These are phyloP conservation scores for Eupsittula cactorum DNA, from an alignment of 2,113 vertebrate species.

Conservation along the genomic window DNA sequence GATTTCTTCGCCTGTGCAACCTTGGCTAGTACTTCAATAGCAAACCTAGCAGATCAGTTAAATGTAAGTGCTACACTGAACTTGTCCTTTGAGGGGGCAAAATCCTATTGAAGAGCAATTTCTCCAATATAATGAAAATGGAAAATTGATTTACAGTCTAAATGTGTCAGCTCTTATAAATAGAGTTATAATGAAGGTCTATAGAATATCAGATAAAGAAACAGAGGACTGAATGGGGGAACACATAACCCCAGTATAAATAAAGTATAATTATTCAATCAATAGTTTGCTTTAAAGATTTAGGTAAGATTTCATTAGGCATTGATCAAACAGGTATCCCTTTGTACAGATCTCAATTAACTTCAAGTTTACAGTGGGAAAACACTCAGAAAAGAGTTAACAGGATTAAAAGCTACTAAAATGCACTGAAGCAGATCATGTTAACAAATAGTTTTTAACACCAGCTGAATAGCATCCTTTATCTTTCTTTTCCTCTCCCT, in stretches of 20 bases:
- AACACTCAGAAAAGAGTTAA: background rate
- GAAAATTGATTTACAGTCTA: slow-evolving; percentile 53
- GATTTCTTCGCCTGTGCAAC: background rate
- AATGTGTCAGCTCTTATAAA: slow-evolving; percentile 33
- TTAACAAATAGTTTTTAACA: slow-evolving; percentile 14
- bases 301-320: slow-evolving; percentile 41
- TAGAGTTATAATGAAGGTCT: background rate
- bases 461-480: background rate
- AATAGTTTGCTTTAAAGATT: slow-evolving; percentile 53
- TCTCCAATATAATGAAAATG: slow-evolving; percentile 46
- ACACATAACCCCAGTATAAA: slow-evolving; percentile 27
- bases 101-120: slow-evolving; percentile 25
- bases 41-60: background rate
- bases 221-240: background rate
- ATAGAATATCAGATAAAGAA: slow-evolving; percentile 34
- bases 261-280: slow-evolving; percentile 49
- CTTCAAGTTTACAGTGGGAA: background rate
- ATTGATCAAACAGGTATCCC: background rate
- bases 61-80: background rate
- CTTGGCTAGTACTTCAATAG: background rate
- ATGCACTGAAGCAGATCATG: background rate
- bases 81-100: background rate
- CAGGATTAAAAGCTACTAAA: background rate
- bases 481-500: background rate
- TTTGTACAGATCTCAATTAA: background rate